Conservation (phyloP, 2,888 invertebrate genomes). For the Parnassius apollo region DNA sequence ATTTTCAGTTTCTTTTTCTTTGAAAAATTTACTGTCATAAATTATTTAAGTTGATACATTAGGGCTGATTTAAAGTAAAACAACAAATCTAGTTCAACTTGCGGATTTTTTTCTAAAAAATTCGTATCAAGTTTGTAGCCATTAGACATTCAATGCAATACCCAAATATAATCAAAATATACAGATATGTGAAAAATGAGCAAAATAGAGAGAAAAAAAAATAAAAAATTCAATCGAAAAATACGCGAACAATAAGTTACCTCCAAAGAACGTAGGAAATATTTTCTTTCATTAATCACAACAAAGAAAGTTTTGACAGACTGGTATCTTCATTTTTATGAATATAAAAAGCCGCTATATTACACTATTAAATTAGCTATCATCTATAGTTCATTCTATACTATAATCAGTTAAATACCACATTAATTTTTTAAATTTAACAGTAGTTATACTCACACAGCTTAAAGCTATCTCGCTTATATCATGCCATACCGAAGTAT, state of each 20-base stretch:
- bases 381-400: slow-evolving; percentile 67
- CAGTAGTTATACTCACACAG: slow-evolving; percentile 22
- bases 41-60: no score
- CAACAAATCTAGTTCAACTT: no score
- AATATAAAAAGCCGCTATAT: slow-evolving; percentile 67
- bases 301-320: slow-evolving; percentile 39
- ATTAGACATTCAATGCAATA: slow-evolving; percentile 30
- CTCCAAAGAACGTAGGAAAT: slow-evolving; percentile 26
- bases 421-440: slow-evolving; percentile 42
- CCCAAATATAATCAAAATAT: slow-evolving; percentile 51
- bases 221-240: slow-evolving; percentile 39
- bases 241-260: slow-evolving; percentile 40
- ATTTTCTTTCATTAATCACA: slow-evolving; percentile 36
- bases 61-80: no score
- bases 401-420: slow-evolving; percentile 63
- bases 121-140: no score
- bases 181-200: slow-evolving; percentile 44
- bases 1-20: no score
- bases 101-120: no score
- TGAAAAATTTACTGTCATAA: no score
- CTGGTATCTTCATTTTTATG: slow-evolving; percentile 37
- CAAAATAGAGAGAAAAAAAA: slow-evolving; percentile 39
- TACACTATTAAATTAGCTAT: slow-evolving; percentile 73
- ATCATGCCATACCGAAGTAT: background rate
- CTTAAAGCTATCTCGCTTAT: slow-evolving; percentile 18